Percentiles rank a stretch among this genome's conserved stretches.
Evolutionary conservation across 1,140 invertebrate genomes (phyloP).

Genomic region (Hestina assimilis): DNA sequence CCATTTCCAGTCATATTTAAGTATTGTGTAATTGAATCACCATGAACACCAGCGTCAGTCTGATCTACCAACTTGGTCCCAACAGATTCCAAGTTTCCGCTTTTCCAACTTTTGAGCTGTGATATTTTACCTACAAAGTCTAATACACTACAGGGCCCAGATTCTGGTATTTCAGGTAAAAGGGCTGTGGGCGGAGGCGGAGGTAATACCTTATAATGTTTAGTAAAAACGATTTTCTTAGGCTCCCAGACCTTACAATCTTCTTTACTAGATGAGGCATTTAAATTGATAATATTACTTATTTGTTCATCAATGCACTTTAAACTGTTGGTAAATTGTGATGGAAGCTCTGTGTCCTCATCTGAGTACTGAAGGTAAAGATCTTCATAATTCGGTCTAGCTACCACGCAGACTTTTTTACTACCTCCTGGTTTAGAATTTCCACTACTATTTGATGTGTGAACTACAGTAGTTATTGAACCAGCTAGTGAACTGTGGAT

Average conservation of each 20-base stretch:
- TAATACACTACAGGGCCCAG: slow-evolving; percentile 52
- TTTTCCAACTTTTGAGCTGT: slow-evolving; percentile 68
- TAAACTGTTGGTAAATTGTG: slow-evolving; percentile 60
- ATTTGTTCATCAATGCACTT: slow-evolving; percentile 65
- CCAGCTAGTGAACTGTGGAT: slow-evolving; percentile 69
- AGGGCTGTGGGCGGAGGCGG: slow-evolving; percentile 56
- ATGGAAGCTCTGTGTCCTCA: slow-evolving; percentile 71
- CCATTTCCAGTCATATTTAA: slow-evolving; percentile 61
- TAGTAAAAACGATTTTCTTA: slow-evolving; percentile 61
- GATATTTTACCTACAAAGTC: slow-evolving; percentile 64
- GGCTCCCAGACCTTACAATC: slow-evolving; percentile 68
- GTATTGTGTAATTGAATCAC: slow-evolving; percentile 63
- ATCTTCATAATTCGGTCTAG: slow-evolving; percentile 68
- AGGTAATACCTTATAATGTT: slow-evolving; percentile 62
- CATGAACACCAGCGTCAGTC: slow-evolving; percentile 54
- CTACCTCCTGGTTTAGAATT: slow-evolving; percentile 72
- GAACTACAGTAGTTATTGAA: slow-evolving; percentile 66
- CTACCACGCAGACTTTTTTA: slow-evolving; percentile 67
- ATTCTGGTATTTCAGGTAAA: slow-evolving; percentile 57
- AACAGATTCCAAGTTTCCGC: slow-evolving; percentile 55
- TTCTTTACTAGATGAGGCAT: slow-evolving; percentile 71
- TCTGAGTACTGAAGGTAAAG: slow-evolving; percentile 75
- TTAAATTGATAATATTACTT: slow-evolving; percentile 71
- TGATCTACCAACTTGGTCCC: slow-evolving; percentile 66
- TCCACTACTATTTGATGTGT: slow-evolving; percentile 66